phyloP scores from a whole-genome alignment of 2,113 vertebrate species.

The Sturnira hondurensis region DNA sequence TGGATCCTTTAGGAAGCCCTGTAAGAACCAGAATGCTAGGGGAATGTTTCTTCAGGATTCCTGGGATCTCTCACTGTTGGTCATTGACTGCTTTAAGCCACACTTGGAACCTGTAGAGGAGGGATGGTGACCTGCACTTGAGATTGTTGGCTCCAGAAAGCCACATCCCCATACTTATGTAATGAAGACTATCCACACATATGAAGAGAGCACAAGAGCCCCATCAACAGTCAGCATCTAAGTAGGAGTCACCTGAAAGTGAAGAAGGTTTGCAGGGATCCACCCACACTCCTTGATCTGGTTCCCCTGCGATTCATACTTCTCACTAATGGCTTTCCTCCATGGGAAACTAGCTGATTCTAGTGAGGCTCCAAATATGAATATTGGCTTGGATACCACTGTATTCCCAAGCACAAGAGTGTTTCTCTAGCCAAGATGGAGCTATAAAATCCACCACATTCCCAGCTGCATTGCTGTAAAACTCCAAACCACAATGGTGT shows the following conservation, averaged over 20 bases:
- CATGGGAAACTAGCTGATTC: background rate
- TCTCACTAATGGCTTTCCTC: background rate
- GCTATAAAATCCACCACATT: background rate
- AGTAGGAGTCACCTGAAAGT: background rate
- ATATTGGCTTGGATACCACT: background rate
- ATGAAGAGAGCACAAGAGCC: no score
- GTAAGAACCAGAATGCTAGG: background rate
- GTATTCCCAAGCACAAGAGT: background rate
- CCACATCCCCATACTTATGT: background rate
- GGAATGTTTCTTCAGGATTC: background rate
- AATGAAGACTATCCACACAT: background rate
- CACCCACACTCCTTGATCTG: background rate
- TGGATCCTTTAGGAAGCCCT: background rate
- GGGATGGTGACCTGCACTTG: background rate
- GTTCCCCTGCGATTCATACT: background rate
- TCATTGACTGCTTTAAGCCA: background rate
- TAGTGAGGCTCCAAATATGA: background rate
- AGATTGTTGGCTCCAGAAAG: background rate
- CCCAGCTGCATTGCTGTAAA: background rate
- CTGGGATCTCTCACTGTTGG: background rate
- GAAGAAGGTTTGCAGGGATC: background rate
- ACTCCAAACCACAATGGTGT: background rate
- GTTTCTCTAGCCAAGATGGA: constrained; percentile 8
- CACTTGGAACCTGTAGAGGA: background rate
- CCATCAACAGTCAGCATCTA: background rate